Evolutionary conservation across 2,113 vertebrate species (phyloP).

Genomic region (Tragelaphus scriptus): DNA sequence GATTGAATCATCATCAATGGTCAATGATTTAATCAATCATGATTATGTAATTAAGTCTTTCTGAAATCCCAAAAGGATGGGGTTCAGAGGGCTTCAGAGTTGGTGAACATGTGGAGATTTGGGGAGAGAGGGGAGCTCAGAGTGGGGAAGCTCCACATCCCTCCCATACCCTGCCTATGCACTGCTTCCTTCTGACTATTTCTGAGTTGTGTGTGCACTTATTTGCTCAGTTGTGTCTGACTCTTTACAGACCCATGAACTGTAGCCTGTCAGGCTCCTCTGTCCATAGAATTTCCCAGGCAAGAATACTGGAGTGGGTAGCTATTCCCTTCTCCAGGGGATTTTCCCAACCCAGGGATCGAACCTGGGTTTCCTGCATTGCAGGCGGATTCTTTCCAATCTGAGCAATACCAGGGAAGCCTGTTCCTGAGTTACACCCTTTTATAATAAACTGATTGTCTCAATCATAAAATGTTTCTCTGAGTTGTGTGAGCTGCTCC

Average conservation of each 20-base stretch:
- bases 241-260: not conserved
- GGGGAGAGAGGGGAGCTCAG: not conserved
- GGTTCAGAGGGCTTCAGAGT: not conserved
- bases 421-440: not conserved
- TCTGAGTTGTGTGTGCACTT: not conserved
- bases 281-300: not conserved
- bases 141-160: not conserved
- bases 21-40: not conserved
- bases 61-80: not conserved
- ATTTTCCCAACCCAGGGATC: not conserved
- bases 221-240: not conserved
- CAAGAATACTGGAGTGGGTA: not conserved
- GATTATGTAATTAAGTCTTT: not conserved
- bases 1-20: not conserved
- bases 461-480: not conserved
- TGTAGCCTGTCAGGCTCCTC: not conserved
- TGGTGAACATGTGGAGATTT: not conserved
- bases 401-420: not conserved
- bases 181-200: not conserved
- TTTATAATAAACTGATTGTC: not conserved
- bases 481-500: not conserved
- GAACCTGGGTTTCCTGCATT: not conserved
- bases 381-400: accelerated
- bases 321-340: not conserved
- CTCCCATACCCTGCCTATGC: not conserved